phyloP scores from a whole-genome alignment of 2,113 vertebrate species.

The Nesogale talazaci region DNA sequence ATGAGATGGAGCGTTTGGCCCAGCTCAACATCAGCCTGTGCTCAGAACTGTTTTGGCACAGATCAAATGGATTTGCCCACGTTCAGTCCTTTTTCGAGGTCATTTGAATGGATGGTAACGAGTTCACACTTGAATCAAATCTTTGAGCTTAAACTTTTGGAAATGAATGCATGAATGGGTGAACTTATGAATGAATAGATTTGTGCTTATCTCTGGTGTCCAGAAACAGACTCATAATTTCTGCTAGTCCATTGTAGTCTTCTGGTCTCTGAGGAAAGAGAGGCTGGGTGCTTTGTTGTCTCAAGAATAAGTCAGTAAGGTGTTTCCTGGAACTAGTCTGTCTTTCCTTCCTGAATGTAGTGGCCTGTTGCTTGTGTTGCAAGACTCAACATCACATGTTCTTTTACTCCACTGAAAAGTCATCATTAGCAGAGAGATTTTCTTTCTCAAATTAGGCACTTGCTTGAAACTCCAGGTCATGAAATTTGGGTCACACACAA shows the following conservation, averaged over 20 bases:
- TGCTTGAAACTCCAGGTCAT: conserved; percentile 2
- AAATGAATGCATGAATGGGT: conserved; percentile 16
- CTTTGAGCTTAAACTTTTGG: conserved; percentile 44
- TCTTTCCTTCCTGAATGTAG: conserved; percentile 62
- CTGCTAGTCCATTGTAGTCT: neutral
- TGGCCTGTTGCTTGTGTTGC: conserved; percentile 56
- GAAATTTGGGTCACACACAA: conserved; percentile 53
- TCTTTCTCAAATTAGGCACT: conserved; percentile 47
- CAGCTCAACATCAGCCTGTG: neutral
- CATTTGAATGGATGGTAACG: conserved; percentile 46
- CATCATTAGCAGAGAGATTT: conserved; percentile 3
- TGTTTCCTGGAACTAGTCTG: conserved; percentile 54
- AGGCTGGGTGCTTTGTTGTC: conserved; percentile 40
- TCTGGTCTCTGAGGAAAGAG: neutral
- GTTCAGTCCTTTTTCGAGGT: conserved; percentile 26
- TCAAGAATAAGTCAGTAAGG: conserved; percentile 50
- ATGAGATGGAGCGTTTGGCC: conserved; percentile 32
- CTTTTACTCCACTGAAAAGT: conserved; percentile 6
- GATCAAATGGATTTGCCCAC: conserved; percentile 35
- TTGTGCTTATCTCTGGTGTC: conserved; percentile 40
- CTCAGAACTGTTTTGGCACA: conserved; percentile 38
- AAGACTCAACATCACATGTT: neutral
- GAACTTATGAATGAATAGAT: neutral
- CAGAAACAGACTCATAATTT: neutral
- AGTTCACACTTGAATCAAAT: conserved; percentile 7